phyloP scores from a whole-genome alignment of 2,888 invertebrate species.

The Phalera bucephala region DNA sequence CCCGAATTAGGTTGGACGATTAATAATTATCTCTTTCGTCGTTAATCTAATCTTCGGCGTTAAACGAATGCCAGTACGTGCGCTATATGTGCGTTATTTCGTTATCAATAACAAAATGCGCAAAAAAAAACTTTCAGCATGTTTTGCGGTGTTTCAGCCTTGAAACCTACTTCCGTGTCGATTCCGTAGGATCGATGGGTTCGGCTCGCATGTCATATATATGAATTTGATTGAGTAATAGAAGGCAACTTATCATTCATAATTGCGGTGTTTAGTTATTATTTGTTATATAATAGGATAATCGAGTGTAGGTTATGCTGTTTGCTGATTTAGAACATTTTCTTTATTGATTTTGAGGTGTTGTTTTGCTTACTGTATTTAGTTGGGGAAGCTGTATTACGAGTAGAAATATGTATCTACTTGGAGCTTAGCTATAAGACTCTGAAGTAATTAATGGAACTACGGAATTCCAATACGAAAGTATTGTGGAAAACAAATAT shows the following conservation, averaged over 20 bases:
- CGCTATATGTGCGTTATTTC: slow-evolving; percentile 8
- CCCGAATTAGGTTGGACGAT: slow-evolving; percentile 12
- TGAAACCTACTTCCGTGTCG: slow-evolving; percentile 25
- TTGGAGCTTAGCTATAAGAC: too few relatives aligned
- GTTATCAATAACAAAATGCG: slow-evolving; percentile 14
- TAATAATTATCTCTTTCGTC: slow-evolving; percentile 22
- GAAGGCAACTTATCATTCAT: slow-evolving; percentile 8
- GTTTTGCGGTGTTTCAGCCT: slow-evolving; percentile 23
- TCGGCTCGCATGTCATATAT: slow-evolving; percentile 12
- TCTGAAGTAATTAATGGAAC: too few relatives aligned
- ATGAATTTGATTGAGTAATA: slow-evolving; percentile 15
- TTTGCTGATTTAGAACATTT: too few relatives aligned
- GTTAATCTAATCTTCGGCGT: slow-evolving; percentile 55
- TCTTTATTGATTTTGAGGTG: too few relatives aligned
- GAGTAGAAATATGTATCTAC: too few relatives aligned
- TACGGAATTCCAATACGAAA: too few relatives aligned
- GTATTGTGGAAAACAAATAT: too few relatives aligned
- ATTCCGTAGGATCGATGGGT: slow-evolving; percentile 20
- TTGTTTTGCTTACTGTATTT: too few relatives aligned
- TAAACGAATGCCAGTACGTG: slow-evolving; percentile 33
- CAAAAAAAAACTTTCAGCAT: slow-evolving; percentile 14
- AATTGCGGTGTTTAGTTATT: slow-evolving; percentile 3
- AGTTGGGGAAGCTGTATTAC: too few relatives aligned
- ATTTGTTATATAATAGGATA: not conserved
- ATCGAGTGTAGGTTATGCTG: too few relatives aligned